These are phyloP conservation scores for Lottia gigantea DNA, from an alignment of 2,888 invertebrate genomes.

Conservation along the genomic window DNA sequence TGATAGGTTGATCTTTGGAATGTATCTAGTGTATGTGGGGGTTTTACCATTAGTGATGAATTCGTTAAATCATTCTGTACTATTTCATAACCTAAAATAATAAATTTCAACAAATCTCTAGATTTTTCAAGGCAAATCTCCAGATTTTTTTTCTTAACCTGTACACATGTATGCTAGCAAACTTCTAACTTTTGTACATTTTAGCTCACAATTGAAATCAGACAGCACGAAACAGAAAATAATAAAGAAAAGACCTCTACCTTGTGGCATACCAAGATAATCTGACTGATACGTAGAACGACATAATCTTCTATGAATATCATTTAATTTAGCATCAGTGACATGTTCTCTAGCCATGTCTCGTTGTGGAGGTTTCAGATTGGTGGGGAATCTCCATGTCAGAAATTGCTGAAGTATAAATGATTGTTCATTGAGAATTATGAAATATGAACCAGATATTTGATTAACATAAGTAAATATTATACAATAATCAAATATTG, in stretches of 20 bases:
- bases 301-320: constrained; percentile 55
- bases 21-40: constrained; percentile 53
- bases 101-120: too few relatives aligned
- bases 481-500: too few relatives aligned
- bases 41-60: neutral
- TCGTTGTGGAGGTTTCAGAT: constrained; percentile 31
- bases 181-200: too few relatives aligned
- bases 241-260: constrained; percentile 31
- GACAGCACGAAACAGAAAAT: too few relatives aligned
- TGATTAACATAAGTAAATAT: too few relatives aligned
- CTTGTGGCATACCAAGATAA: constrained; percentile 61
- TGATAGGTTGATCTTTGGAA: constrained; percentile 54
- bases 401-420: constrained; percentile 52
- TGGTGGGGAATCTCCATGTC: constrained; percentile 59
- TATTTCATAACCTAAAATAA: neutral
- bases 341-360: constrained; percentile 42
- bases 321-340: constrained; percentile 58
- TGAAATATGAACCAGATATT: too few relatives aligned
- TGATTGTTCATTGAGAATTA: too few relatives aligned
- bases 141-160: too few relatives aligned
- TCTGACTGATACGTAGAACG: constrained; percentile 61
- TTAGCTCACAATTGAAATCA: too few relatives aligned
- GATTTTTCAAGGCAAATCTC: too few relatives aligned
- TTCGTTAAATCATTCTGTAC: neutral
- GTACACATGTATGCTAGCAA: too few relatives aligned